Evolutionary conservation across 2,888 invertebrate genomes (phyloP).

Genomic region (Microctonus brassicae): DNA sequence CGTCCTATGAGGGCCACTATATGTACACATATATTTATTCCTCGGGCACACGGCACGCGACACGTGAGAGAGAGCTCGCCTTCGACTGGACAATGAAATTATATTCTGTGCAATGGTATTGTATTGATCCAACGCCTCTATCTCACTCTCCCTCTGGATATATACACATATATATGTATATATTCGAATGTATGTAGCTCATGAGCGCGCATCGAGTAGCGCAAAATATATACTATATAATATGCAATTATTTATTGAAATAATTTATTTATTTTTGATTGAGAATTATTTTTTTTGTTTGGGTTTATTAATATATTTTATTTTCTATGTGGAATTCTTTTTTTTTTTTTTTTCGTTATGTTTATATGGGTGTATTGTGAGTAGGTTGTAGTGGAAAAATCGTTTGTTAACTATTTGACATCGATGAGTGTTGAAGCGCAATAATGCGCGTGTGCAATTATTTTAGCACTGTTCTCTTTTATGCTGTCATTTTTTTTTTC

Average conservation of each 20-base stretch:
- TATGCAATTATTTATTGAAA: too few species aligned
- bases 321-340: too few species aligned
- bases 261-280: too few species aligned
- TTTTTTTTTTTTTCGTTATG: too few species aligned
- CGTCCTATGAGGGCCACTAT: neutral
- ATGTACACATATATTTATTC: conserved; percentile 31
- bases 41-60: conserved; percentile 57
- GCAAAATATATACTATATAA: neutral
- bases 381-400: too few species aligned
- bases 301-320: too few species aligned
- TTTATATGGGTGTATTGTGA: conserved; percentile 9
- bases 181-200: neutral
- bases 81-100: conserved; percentile 64
- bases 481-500: too few species aligned
- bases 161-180: neutral
- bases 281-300: too few species aligned
- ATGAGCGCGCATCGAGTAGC: neutral
- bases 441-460: too few species aligned
- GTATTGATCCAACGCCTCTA: conserved; percentile 56
- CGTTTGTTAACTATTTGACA: too few species aligned
- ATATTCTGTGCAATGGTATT: conserved; percentile 59
- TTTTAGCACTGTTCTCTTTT: too few species aligned
- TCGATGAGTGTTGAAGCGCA: too few species aligned
- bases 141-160: conserved; percentile 1
- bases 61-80: conserved; percentile 51